These are phyloP conservation scores for Phalanger gymnotis DNA, from an alignment of 2,797 vertebrate genomes.

Conservation along the genomic window DNA sequence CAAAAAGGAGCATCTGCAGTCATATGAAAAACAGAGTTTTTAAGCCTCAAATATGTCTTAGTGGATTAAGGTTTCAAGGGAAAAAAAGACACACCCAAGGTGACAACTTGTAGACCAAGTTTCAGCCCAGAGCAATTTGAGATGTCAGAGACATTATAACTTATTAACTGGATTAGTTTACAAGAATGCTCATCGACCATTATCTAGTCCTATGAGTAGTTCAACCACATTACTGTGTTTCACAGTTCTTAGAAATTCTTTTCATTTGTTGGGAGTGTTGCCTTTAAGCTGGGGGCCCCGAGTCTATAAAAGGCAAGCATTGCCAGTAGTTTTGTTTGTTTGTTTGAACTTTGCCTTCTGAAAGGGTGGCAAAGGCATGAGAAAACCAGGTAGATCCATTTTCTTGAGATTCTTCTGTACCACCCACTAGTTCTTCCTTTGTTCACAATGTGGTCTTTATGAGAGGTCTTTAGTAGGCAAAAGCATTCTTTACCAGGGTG, in stretches of 20 bases:
- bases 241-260: constrained; percentile 47
- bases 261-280: constrained; percentile 19
- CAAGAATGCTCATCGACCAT: neutral
- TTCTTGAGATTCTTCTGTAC: constrained; percentile 79
- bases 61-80: constrained; percentile 19
- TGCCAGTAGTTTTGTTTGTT: constrained; percentile 17
- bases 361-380: constrained; percentile 38
- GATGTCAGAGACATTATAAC: constrained; percentile 1
- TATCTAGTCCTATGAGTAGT: constrained; percentile 1
- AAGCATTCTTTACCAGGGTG: constrained; percentile 57
- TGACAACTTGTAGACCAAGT: neutral
- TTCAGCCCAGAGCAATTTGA: constrained; percentile 27
- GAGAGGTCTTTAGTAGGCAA: constrained; percentile 76
- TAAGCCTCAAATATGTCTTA: constrained; percentile 68
- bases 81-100: neutral
- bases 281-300: constrained; percentile 19
- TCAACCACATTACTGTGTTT: neutral
- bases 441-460: constrained; percentile 68
- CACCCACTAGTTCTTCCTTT: constrained; percentile 76
- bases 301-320: constrained; percentile 63
- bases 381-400: neutral
- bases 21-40: constrained; percentile 71
- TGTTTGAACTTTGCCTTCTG: neutral
- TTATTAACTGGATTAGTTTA: constrained; percentile 33
- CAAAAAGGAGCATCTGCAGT: constrained; percentile 58